Evolutionary conservation across 2,888 invertebrate genomes (phyloP).

Genomic region (Rotaria sp.): DNA sequence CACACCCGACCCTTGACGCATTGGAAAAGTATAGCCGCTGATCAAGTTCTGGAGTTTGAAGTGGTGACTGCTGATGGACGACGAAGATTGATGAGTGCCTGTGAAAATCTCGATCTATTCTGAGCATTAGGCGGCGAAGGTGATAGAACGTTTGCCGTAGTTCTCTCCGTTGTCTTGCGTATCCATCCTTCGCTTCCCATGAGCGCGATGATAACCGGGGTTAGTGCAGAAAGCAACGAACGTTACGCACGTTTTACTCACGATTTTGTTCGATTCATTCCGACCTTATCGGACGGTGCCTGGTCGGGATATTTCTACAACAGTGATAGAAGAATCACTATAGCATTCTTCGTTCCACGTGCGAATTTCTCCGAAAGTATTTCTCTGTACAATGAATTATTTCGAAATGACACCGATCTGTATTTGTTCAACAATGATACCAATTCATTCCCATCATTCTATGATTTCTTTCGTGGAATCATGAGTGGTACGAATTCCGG

Average conservation of each 20-base stretch:
- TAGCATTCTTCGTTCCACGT: background rate
- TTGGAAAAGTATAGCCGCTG: conserved; percentile 45
- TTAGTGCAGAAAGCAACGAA: background rate
- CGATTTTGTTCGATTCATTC: background rate
- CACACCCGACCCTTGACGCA: conserved; percentile 45
- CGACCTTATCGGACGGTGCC: background rate
- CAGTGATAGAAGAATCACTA: background rate
- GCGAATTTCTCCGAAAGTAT: background rate
- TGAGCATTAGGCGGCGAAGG: conserved; percentile 44
- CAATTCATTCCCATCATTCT: background rate
- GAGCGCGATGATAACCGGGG: background rate
- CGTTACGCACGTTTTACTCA: background rate
- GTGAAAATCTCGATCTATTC: conserved; percentile 42
- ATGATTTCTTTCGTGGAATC: background rate
- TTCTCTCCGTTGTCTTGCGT: background rate
- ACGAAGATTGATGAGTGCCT: conserved; percentile 34
- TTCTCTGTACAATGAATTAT: background rate
- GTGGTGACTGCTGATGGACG: conserved; percentile 42
- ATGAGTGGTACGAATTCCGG: background rate
- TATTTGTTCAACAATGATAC: background rate
- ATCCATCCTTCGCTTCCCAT: background rate
- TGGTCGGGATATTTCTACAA: background rate
- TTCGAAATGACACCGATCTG: background rate
- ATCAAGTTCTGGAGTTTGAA: conserved; percentile 44
- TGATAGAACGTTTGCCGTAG: conserved; percentile 43